Evolutionary conservation across 1,140 invertebrate genomes (phyloP).

Genomic region (Liolophura sinensis): DNA sequence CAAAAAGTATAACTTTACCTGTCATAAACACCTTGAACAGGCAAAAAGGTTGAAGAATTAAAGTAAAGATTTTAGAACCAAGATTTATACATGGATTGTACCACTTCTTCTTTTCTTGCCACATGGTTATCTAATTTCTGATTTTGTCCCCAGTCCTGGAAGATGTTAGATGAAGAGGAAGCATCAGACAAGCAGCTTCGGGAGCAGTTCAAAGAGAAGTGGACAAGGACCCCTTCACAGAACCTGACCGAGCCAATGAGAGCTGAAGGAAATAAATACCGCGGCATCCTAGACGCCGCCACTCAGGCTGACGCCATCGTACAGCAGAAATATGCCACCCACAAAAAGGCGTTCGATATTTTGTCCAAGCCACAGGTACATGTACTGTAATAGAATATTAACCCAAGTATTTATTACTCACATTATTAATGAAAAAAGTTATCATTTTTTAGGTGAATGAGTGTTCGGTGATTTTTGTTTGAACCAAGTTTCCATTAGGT

Average conservation of each 20-base stretch:
- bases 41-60: too few relatives aligned
- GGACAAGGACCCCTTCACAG: slow-evolving; percentile 86
- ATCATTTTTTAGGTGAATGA: too few relatives aligned
- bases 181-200: slow-evolving; percentile 86
- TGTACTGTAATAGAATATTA: too few relatives aligned
- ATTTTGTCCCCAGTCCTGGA: slow-evolving; percentile 67
- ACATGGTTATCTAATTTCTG: background rate
- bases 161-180: slow-evolving; percentile 89
- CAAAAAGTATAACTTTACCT: too few relatives aligned
- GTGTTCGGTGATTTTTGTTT: too few relatives aligned
- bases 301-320: slow-evolving; percentile 78
- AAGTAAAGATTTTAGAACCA: too few relatives aligned
- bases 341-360: slow-evolving; percentile 80
- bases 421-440: too few relatives aligned
- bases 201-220: slow-evolving; percentile 84
- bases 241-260: slow-evolving; percentile 80
- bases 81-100: too few relatives aligned
- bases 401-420: too few relatives aligned
- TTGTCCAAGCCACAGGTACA: slow-evolving; percentile 75
- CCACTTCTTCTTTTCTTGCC: background rate
- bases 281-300: slow-evolving; percentile 87
- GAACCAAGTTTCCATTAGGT: too few relatives aligned
- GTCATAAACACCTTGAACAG: too few relatives aligned
- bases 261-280: slow-evolving; percentile 86
- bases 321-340: slow-evolving; percentile 80